phyloP scores from a whole-genome alignment of 2,888 invertebrate species.

The Hermodice carunculata region DNA sequence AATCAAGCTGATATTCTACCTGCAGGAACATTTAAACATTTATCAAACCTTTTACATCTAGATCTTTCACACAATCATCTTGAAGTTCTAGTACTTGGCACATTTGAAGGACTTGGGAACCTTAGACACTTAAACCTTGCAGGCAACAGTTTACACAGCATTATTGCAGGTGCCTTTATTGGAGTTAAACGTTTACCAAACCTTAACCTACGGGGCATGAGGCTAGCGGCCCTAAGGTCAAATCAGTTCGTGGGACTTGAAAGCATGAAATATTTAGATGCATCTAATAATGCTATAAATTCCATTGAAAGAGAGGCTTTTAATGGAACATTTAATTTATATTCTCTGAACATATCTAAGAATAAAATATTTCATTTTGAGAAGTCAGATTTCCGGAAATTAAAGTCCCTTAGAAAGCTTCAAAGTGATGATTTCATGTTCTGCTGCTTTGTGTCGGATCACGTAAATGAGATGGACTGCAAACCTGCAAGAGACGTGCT shows the following conservation, averaged over 20 bases:
- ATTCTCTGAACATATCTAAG: neutral
- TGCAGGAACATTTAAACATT: neutral
- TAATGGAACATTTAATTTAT: neutral
- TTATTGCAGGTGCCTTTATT: too few relatives aligned
- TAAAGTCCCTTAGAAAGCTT: conserved; percentile 15
- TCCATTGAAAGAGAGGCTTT: neutral
- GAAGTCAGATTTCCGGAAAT: neutral
- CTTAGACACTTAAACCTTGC: neutral
- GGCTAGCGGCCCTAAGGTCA: neutral
- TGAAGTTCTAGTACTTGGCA: neutral
- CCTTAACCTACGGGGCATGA: neutral
- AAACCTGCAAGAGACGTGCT: conserved; percentile 45
- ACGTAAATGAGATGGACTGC: conserved; percentile 46
- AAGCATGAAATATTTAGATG: neutral
- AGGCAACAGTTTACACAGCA: too few relatives aligned
- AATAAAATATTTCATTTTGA: neutral
- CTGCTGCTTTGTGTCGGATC: conserved; percentile 26
- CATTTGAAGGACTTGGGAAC: neutral
- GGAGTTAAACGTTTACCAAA: too few relatives aligned
- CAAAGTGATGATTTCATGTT: conserved; percentile 15
- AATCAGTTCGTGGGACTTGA: neutral
- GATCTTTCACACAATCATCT: neutral
- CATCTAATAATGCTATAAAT: neutral
- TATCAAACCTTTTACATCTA: neutral
- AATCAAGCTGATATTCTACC: neutral